Evolutionary conservation across 2,888 invertebrate genomes (phyloP).

Genomic region (Hybos culiciformis): DNA sequence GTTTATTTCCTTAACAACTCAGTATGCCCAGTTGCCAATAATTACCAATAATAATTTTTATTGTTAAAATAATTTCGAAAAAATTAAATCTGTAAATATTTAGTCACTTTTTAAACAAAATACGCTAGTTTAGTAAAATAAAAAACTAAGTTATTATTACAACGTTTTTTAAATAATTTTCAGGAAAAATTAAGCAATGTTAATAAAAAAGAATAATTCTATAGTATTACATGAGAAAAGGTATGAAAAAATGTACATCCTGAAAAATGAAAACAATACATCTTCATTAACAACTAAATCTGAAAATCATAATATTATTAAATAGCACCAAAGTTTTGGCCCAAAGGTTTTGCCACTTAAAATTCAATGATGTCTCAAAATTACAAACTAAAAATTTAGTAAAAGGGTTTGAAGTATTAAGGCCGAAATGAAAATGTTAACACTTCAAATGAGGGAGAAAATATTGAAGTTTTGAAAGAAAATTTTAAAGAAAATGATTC

Average conservation of each 20-base stretch:
- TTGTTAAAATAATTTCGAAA: too few species aligned
- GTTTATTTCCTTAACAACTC: too few species aligned
- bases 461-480: not conserved
- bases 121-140: too few species aligned
- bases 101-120: too few species aligned
- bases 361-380: not conserved
- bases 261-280: not conserved
- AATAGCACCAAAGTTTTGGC: conserved; percentile 1
- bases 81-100: too few species aligned
- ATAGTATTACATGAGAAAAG: not conserved
- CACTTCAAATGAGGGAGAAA: not conserved
- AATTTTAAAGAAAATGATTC: not conserved
- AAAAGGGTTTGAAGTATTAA: not conserved
- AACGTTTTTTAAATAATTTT: not conserved
- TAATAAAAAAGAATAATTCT: not conserved
- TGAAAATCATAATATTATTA: not conserved
- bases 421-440: not conserved
- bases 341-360: too few species aligned
- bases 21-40: too few species aligned
- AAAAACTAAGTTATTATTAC: too few species aligned
- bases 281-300: not conserved
- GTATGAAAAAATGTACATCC: not conserved
- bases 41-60: too few species aligned
- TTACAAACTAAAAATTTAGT: not conserved
- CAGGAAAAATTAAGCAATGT: not conserved